phyloP scores from a whole-genome alignment of 2,797 vertebrate genomes.

The Rhinoraja longicauda region DNA sequence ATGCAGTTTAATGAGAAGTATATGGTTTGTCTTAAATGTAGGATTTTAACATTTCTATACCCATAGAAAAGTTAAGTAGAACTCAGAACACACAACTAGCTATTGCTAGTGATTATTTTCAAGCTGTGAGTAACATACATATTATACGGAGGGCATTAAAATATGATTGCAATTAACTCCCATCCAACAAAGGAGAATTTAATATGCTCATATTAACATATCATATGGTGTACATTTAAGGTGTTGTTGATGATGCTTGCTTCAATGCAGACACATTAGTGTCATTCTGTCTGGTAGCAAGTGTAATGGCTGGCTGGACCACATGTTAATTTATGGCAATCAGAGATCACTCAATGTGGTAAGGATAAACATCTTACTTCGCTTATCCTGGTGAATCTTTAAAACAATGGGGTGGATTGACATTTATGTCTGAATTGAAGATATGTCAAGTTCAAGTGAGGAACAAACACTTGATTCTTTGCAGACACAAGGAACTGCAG shows the following conservation, averaged over 20 bases:
- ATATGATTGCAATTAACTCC: constrained; percentile 16
- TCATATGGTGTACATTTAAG: constrained; percentile 28
- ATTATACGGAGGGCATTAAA: background rate
- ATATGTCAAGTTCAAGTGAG: background rate
- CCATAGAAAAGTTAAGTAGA: background rate
- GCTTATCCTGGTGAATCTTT: background rate
- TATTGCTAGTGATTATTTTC: constrained; percentile 24
- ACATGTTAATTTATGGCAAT: background rate
- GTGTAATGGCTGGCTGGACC: background rate
- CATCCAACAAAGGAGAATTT: constrained; percentile 25
- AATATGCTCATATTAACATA: constrained; percentile 31
- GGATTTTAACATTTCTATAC: background rate
- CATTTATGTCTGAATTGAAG: background rate
- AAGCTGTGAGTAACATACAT: background rate
- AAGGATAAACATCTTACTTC: background rate
- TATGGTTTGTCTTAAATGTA: background rate
- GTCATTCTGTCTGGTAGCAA: background rate
- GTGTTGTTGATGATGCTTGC: background rate
- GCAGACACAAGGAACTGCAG: background rate
- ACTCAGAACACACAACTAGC: background rate
- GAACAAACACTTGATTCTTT: background rate
- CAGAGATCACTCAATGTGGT: background rate
- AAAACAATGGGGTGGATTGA: background rate
- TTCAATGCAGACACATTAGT: background rate
- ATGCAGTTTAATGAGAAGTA: background rate